phyloP scores from a whole-genome alignment of 2,888 invertebrate genomes.

The Portevinia maculata region DNA sequence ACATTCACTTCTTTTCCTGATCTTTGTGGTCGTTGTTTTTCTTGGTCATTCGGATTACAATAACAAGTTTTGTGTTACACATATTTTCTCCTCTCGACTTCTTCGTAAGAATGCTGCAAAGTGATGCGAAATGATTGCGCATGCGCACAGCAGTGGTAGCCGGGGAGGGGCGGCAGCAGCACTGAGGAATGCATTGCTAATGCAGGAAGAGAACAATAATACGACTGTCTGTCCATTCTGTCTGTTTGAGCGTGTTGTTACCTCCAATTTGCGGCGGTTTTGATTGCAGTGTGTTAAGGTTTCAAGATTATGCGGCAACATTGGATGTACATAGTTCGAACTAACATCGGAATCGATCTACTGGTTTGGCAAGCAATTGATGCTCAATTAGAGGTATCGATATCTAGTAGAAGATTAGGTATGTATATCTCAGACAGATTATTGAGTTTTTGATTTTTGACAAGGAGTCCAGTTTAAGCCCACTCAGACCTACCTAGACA shows the following conservation, averaged over 20 bases:
- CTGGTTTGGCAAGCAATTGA: constrained; percentile 14
- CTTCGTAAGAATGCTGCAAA: constrained; percentile 21
- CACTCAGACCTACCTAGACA: too few species aligned
- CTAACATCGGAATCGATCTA: constrained; percentile 16
- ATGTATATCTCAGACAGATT: too few species aligned
- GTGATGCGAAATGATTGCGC: constrained; percentile 7
- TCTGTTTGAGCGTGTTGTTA: constrained; percentile 29
- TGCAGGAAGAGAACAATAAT: constrained; percentile 53
- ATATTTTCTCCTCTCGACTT: constrained; percentile 10
- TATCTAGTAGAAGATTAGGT: too few species aligned
- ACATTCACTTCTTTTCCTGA: constrained; percentile 33
- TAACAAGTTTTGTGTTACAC: constrained; percentile 32
- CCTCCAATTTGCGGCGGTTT: constrained; percentile 4
- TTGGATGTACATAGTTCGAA: not conserved
- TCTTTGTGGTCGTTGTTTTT: constrained; percentile 21
- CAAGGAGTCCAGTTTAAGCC: too few species aligned
- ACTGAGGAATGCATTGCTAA: constrained; percentile 13
- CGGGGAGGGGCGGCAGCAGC: not conserved
- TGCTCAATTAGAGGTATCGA: too few species aligned
- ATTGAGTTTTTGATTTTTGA: too few species aligned
- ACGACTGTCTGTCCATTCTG: constrained; percentile 27
- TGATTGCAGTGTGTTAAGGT: constrained; percentile 27
- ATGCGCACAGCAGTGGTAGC: not conserved
- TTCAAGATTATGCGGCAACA: constrained; percentile 19
- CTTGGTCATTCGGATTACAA: constrained; percentile 41